Conservation (phyloP, 2,113 vertebrate genomes). For the Amazona guildingii region DNA sequence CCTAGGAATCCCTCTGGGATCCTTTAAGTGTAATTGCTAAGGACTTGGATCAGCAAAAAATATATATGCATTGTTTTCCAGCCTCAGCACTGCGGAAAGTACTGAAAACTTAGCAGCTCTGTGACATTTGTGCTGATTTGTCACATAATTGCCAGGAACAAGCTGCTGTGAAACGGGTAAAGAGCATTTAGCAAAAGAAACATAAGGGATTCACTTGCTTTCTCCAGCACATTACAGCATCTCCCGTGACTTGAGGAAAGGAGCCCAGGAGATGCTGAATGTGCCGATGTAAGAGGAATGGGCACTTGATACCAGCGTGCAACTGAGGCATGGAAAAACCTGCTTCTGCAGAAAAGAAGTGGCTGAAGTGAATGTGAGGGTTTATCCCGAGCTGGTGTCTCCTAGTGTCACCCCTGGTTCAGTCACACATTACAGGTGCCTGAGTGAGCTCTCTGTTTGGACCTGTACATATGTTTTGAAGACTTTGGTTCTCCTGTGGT, state of each 20-base stretch:
- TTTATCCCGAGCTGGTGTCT: not conserved
- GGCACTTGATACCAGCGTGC: not conserved
- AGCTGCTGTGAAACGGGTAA: not conserved
- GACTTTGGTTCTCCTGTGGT: accelerated
- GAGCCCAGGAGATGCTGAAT: not conserved
- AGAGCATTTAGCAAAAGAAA: slow-evolving; percentile 35
- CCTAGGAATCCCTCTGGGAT: slow-evolving; percentile 59
- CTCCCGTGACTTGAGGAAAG: not conserved
- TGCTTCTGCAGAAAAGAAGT: not conserved
- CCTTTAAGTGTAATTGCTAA: slow-evolving; percentile 61
- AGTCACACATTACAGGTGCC: not conserved
- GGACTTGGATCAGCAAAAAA: slow-evolving; percentile 50
- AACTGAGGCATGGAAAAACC: not conserved
- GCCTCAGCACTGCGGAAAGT: slow-evolving; percentile 43
- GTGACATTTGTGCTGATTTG: slow-evolving; percentile 35
- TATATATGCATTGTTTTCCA: slow-evolving; percentile 16
- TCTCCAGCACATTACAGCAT: not conserved
- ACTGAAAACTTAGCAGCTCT: slow-evolving; percentile 2
- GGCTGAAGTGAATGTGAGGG: accelerated
- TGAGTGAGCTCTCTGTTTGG: accelerated
- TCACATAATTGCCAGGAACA: not conserved
- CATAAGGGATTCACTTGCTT: not conserved
- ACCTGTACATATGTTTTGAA: not conserved
- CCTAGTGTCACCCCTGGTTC: not conserved
- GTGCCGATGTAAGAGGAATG: not conserved